These are phyloP conservation scores for Hephaestus fuliginosus DNA, from an alignment of 2,797 vertebrate genomes.

Conservation along the genomic window DNA sequence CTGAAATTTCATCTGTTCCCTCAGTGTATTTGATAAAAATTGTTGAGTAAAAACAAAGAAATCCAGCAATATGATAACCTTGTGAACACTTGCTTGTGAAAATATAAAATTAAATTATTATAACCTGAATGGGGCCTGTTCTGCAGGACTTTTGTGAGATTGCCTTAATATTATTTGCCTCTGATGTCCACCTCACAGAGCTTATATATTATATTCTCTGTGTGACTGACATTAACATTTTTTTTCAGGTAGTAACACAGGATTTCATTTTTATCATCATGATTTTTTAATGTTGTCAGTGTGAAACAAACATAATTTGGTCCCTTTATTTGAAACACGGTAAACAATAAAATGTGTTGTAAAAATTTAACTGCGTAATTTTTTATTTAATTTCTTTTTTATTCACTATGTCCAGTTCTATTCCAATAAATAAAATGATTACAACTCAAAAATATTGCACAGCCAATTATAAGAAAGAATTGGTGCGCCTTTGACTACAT, in stretches of 20 bases:
- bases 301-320: constrained; percentile 4
- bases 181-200: not conserved
- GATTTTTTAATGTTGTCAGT: constrained; percentile 16
- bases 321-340: constrained; percentile 22
- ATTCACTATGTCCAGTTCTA: not conserved
- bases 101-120: constrained; percentile 12
- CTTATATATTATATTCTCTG: constrained; percentile 4
- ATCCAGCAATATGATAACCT: constrained; percentile 26
- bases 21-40: not conserved
- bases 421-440: not conserved
- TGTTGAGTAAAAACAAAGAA: not conserved
- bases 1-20: not conserved
- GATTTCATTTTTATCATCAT: not conserved
- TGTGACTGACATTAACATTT: not conserved
- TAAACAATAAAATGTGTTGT: constrained; percentile 26
- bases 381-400: not conserved
- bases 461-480: not conserved
- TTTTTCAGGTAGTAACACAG: not conserved
- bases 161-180: constrained; percentile 34
- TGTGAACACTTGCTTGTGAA: not conserved
- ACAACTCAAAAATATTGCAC: not conserved
- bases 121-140: not conserved
- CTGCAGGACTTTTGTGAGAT: constrained; percentile 19
- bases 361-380: constrained; percentile 4
- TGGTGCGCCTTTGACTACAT: not conserved